Evolutionary conservation across 92 coral and sea anemone genomes (phyloP).

Genomic region (Pocillopora grandis): DNA sequence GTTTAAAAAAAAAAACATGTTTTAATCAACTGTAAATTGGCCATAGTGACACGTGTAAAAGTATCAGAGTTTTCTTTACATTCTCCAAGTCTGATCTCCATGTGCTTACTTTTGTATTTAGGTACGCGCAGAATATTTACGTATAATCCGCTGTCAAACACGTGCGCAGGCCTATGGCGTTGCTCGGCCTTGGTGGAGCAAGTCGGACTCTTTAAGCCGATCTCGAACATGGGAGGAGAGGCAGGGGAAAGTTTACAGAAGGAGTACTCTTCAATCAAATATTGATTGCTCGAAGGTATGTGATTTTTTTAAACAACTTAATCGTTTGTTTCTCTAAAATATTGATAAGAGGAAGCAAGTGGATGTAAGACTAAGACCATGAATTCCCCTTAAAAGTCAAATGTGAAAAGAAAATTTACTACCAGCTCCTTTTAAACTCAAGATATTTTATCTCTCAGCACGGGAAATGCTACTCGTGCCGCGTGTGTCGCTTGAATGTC

Average conservation of each 20-base stretch:
- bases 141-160: slow-evolving; percentile 52
- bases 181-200: slow-evolving; percentile 42
- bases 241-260: slow-evolving; percentile 3
- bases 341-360: not conserved
- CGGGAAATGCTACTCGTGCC: too few species aligned
- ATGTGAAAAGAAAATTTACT: too few species aligned
- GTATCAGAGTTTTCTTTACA: not conserved
- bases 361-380: not conserved
- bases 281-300: slow-evolving; percentile 36
- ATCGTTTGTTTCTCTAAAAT: not conserved
- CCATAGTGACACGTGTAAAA: too few species aligned
- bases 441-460: too few species aligned
- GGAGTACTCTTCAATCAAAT: slow-evolving; percentile 32
- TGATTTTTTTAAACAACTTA: not conserved
- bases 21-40: not conserved
- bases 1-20: not conserved
- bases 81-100: not conserved
- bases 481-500: too few species aligned
- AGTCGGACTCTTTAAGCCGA: slow-evolving; percentile 39
- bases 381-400: too few species aligned
- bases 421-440: too few species aligned
- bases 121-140: slow-evolving; percentile 65
- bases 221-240: slow-evolving; percentile 32
- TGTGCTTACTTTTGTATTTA: slow-evolving; percentile 1
- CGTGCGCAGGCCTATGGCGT: slow-evolving; percentile 25